Conservation (phyloP, 2,888 invertebrate genomes). For the Dimorphilus gyrociliatus region DNA sequence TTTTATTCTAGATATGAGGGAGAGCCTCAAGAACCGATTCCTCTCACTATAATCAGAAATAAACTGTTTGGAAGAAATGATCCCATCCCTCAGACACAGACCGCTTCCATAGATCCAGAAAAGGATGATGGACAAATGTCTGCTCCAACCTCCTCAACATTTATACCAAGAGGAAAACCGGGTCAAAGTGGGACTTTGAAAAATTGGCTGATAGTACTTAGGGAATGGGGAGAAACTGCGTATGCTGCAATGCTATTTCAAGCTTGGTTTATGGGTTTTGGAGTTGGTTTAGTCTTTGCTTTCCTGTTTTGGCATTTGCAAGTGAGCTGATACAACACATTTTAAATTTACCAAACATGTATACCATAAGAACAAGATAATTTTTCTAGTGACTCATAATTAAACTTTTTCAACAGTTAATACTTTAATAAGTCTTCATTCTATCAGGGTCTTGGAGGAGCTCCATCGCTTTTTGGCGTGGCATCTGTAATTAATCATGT, state of each 20-base stretch:
- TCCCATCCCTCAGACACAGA: not conserved
- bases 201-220: conserved; percentile 74
- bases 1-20: not conserved
- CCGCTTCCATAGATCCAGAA: not conserved
- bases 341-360: too few relatives aligned
- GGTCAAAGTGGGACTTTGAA: conserved; percentile 13
- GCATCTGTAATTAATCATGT: conserved; percentile 97
- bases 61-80: not conserved
- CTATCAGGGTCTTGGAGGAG: conserved; percentile 57
- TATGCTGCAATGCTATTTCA: conserved; percentile 59
- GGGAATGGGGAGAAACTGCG: conserved; percentile 72
- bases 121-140: too few relatives aligned
- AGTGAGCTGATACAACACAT: too few relatives aligned
- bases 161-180: conserved; percentile 11
- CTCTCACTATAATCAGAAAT: not conserved
- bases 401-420: too few relatives aligned
- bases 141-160: too few relatives aligned
- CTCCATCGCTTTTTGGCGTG: conserved; percentile 90
- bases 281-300: conserved; percentile 93
- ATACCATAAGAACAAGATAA: too few relatives aligned
- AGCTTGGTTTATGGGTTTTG: conserved; percentile 98
- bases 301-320: conserved; percentile 96
- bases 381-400: too few relatives aligned
- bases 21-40: not conserved
- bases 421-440: too few relatives aligned